Percentiles rank a stretch among this genome's conserved stretches.
Evolutionary conservation across 23 tunicate species (phyloP).

Genomic region (Ascidia mentula): DNA sequence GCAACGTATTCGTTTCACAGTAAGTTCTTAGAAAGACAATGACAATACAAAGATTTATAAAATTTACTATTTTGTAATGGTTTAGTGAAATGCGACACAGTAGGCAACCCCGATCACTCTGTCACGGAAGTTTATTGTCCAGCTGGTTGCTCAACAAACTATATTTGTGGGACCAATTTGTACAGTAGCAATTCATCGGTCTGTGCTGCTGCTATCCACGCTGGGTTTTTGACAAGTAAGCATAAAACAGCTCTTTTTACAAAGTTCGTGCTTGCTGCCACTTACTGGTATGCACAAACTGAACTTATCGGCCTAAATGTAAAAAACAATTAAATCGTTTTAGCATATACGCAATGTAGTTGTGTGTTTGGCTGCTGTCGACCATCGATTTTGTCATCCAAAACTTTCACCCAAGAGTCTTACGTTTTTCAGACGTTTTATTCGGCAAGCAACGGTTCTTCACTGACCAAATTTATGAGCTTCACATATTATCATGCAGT

Average conservation of each 20-base stretch:
- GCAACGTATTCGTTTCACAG: neutral
- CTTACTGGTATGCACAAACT: too few species aligned
- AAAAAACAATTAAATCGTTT: too few species aligned
- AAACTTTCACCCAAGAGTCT: too few species aligned
- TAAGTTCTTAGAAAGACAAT: neutral
- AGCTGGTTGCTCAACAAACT: neutral
- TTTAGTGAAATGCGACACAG: conserved; percentile 1
- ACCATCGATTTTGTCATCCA: too few species aligned
- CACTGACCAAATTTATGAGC: too few species aligned
- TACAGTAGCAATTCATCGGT: conserved; percentile 1
- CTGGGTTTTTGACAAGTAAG: neutral
- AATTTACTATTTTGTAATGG: too few species aligned
- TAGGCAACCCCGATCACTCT: neutral
- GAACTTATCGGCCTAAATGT: too few species aligned
- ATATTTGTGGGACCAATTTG: neutral
- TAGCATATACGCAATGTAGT: too few species aligned
- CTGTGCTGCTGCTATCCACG: conserved; percentile 4
- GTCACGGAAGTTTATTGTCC: neutral
- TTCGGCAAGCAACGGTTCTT: too few species aligned
- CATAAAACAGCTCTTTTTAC: neutral
- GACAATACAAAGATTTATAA: neutral
- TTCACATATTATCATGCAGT: neutral
- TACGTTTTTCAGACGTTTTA: too few species aligned
- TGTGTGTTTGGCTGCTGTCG: too few species aligned
- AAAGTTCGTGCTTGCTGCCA: too few species aligned